Evolutionary conservation across 2,888 invertebrate species (phyloP), one percentile per base, ranked within the genome.

Genomic region (Taenaris catops): DNA sequence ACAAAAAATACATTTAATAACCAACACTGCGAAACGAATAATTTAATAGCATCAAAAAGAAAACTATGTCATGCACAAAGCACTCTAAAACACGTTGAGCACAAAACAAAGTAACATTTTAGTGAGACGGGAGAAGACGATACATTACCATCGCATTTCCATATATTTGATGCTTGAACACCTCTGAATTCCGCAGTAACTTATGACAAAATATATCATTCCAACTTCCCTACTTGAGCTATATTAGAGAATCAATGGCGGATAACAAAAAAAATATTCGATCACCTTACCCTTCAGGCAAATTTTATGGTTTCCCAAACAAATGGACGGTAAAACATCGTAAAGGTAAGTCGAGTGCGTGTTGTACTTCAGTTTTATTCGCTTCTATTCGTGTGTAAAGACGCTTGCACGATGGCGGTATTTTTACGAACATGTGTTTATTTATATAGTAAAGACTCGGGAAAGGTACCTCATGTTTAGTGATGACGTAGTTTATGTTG

Each of bases 61-160:
- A 65, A 53, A 58, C 69, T 71, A 75, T 78, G 75, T 79, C 75
- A 70, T 65, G 55, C 65, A 68, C 71, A 72, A 70, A 74, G 64
- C 63, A 61, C 68, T 60, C 18, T 35, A 19, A 24, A 25, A 35
- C 24, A 35, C 47, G 51, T 44, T 45, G 58, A 64, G 9, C 8
- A 21, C 66, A 59, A 65, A 69, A 67, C 64, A 61, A 61, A 62
- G 62, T 64, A 63, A 58, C 52, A 55, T 72, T 70, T 65, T 28
- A 44, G 58, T 54, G 63, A 59, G 57, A 63, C 58, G 61, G 52
- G 63, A 63, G 68, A 72, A 72, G 66, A 61, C 74, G 67, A 76
- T 78, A 73, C 67, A 68, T 74, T 75, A 73, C 76, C 75, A 74
- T 81, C 71, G 68, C 70, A 78, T 80, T 81, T 69, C 67, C 73